phyloP scores from a whole-genome alignment of 2,113 vertebrate species.

The Callaeas wilsoni region DNA sequence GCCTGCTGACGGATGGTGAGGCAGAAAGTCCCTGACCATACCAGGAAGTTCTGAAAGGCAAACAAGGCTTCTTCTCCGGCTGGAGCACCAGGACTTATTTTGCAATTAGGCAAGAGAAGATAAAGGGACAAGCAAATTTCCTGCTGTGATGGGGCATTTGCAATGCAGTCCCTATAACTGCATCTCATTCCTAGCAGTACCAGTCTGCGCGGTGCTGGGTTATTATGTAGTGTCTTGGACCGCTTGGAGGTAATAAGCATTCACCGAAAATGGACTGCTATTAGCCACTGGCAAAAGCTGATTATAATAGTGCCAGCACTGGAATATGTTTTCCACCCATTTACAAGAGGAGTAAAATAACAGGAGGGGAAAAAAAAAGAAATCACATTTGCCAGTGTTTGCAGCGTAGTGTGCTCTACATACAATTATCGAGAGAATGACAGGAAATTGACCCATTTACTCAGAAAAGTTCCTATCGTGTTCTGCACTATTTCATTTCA shows the following conservation, averaged over 20 bases:
- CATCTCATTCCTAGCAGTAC: slow-evolving; percentile 34
- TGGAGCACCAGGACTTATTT: neutral
- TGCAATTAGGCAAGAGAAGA: slow-evolving; percentile 43
- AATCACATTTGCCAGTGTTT: slow-evolving; percentile 1
- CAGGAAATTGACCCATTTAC: slow-evolving; percentile 65
- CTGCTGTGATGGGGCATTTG: slow-evolving; percentile 26
- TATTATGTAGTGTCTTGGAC: slow-evolving; percentile 59
- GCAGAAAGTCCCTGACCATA: neutral
- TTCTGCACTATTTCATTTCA: slow-evolving; percentile 65
- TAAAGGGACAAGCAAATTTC: slow-evolving; percentile 47
- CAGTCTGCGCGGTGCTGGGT: slow-evolving; percentile 39
- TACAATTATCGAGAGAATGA: slow-evolving; percentile 65
- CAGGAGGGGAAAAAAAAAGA: neutral
- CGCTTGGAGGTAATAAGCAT: slow-evolving; percentile 61
- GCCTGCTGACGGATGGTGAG: neutral
- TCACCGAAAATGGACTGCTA: slow-evolving; percentile 63
- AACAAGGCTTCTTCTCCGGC: neutral
- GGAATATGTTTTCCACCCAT: slow-evolving; percentile 60
- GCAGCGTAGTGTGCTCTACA: slow-evolving; percentile 1
- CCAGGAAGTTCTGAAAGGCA: neutral
- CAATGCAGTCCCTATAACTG: slow-evolving; percentile 5
- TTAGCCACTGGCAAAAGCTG: slow-evolving; percentile 62
- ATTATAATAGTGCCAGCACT: slow-evolving; percentile 57
- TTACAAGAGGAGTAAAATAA: slow-evolving; percentile 61
- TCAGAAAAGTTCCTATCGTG: slow-evolving; percentile 47